Evolutionary conservation across 2,888 invertebrate species (phyloP), one percentile per base, ranked within the genome.

Genomic region (Leucoptera coffeella): DNA sequence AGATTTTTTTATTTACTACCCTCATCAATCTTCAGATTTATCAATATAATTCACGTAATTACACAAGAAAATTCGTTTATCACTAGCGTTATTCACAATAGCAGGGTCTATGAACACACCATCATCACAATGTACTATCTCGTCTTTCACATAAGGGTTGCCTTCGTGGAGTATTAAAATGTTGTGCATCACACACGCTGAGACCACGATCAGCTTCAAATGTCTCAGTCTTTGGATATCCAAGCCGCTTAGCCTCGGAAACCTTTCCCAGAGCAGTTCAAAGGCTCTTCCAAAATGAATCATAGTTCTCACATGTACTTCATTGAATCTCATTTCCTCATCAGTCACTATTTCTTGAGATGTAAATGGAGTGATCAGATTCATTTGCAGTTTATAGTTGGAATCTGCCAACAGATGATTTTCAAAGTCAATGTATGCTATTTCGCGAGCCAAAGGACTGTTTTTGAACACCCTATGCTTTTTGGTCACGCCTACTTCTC

Each of bases 271-370:
- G 14, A 67, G 36, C 30, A 60, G 35, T 36, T 61, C 60, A 51
- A 69, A 64, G 10, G 69, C 59, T 38, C 50, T 47, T 5, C 53
- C 50, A 37, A 69, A 60, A 31, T 62, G 64, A 26, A 47, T 47
- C 4, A 47, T 44, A 14, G 62, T 46, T 34, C 54, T 61, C 59
- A 58, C 57, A 37, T 61, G 64, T 12, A 51, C 37, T 35, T 67
- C 60, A 48, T 69, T 69, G 34, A 61, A 67, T 37, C 58, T 67
- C 50, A 62, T 62, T 38, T 69, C 67, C 39, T 69, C 69, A 39
- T 44, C 51, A 20, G 64, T 62, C 25, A 65, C 37, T 23, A 62
- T 31, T 32, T 65, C 61, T 32, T 61, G 60, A 42, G 51, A 53
- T 12, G 54, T 47, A 41, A 54, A 69, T 22, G 69, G 65, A 28